Evolutionary conservation across 1,140 invertebrate species (phyloP).

Genomic region (Meteorus sp.): DNA sequence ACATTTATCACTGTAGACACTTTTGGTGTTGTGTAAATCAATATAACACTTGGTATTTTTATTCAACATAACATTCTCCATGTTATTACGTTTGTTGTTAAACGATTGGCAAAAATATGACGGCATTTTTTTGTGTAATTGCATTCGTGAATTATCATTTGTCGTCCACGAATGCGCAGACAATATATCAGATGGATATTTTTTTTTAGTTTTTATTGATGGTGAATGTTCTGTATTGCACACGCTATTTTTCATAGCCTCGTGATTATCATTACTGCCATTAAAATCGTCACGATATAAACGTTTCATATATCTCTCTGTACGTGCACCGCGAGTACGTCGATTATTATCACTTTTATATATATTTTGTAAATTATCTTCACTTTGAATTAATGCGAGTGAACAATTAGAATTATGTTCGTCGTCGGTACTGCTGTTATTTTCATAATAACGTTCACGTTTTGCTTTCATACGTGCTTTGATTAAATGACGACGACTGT

Average conservation of each 20-base stretch:
- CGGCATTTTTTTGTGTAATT: not conserved
- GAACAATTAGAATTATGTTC: slow-evolving; percentile 67
- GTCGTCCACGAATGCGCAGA: slow-evolving; percentile 8
- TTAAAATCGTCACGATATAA: slow-evolving; percentile 68
- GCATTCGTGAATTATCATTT: not conserved
- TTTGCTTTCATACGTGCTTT: slow-evolving; percentile 69
- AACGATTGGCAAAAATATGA: not conserved
- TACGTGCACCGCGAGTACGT: slow-evolving; percentile 69
- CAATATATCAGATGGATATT: slow-evolving; percentile 21
- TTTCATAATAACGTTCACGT: slow-evolving; percentile 63
- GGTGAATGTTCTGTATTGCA: not conserved
- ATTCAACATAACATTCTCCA: not conserved
- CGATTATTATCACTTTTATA: slow-evolving; percentile 57
- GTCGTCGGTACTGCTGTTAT: slow-evolving; percentile 76
- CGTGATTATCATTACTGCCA: slow-evolving; percentile 27
- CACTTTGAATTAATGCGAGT: slow-evolving; percentile 67
- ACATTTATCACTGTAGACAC: not conserved
- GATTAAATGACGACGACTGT: slow-evolving; percentile 59
- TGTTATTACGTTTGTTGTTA: slow-evolving; percentile 2
- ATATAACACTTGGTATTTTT: not conserved
- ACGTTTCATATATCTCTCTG: slow-evolving; percentile 76
- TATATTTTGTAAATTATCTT: slow-evolving; percentile 62
- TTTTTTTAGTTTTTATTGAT: slow-evolving; percentile 3
- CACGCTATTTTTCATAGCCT: not conserved
- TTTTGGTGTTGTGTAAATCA: slow-evolving; percentile 1